phyloP scores from a whole-genome alignment of 2,113 vertebrate species.

The Octodon degus region DNA sequence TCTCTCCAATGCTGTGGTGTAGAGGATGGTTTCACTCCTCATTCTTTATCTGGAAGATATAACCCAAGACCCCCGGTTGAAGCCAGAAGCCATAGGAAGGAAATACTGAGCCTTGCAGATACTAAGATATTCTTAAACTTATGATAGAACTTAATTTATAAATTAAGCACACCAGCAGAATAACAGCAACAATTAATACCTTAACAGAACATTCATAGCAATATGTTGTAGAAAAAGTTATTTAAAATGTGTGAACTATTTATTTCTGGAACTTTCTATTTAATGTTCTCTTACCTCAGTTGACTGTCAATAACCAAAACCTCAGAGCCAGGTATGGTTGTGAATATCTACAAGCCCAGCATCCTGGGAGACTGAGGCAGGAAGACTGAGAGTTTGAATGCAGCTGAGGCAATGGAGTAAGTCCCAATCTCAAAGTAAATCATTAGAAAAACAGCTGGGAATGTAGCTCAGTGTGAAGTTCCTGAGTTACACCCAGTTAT shows the following conservation, averaged over 20 bases:
- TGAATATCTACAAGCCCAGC: background rate
- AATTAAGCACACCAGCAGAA: background rate
- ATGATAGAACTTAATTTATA: background rate
- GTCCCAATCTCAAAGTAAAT: background rate
- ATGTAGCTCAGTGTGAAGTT: background rate
- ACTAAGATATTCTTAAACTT: background rate
- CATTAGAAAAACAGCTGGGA: background rate
- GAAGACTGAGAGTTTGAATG: background rate
- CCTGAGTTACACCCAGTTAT: background rate
- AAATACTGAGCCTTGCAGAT: too few species aligned
- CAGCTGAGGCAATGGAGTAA: background rate
- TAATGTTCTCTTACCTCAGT: background rate
- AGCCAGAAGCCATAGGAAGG: background rate
- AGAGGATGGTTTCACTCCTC: background rate
- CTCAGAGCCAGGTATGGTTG: background rate
- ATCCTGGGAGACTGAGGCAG: background rate
- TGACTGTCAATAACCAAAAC: background rate
- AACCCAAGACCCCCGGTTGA: background rate
- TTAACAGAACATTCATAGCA: background rate
- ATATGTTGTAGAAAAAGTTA: background rate
- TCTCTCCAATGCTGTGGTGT: background rate
- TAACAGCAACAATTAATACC: background rate
- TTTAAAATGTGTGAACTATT: background rate
- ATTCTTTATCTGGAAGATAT: accelerated
- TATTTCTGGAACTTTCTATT: background rate